Conservation (phyloP, 2,113 vertebrate species). For the Okapia johnstoni region DNA sequence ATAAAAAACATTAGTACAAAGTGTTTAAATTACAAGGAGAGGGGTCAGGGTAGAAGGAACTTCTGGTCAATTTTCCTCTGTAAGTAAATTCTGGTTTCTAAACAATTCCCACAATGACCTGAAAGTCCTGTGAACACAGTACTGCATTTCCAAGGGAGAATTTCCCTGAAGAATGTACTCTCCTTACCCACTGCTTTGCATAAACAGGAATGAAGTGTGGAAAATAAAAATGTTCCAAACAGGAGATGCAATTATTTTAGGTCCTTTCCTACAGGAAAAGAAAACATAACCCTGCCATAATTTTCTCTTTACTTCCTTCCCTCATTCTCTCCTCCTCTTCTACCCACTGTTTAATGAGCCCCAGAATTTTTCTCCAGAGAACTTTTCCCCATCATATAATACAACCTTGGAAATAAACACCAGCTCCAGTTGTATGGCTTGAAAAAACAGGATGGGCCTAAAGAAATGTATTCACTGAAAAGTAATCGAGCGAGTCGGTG, state of each 20-base stretch:
- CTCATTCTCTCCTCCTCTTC: constrained; percentile 44
- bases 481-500: background rate
- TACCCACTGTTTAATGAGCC: constrained; percentile 67
- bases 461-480: background rate
- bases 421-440: constrained; percentile 30
- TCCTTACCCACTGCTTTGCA: background rate
- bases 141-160: background rate
- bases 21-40: background rate
- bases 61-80: background rate
- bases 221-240: constrained; percentile 48
- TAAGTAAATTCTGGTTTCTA: constrained; percentile 29
- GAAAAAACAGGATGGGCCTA: constrained; percentile 42
- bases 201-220: constrained; percentile 42
- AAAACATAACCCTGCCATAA: constrained; percentile 51
- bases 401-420: constrained; percentile 55
- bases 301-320: constrained; percentile 60
- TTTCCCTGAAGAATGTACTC: background rate
- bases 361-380: constrained; percentile 66
- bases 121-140: background rate
- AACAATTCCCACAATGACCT: background rate
- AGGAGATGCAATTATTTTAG: constrained; percentile 59
- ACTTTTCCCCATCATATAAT: constrained; percentile 56
- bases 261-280: constrained; percentile 54
- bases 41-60: background rate
- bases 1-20: background rate